Conservation (phyloP, 2,113 vertebrate genomes). For the Odocoileus hemionus region DNA sequence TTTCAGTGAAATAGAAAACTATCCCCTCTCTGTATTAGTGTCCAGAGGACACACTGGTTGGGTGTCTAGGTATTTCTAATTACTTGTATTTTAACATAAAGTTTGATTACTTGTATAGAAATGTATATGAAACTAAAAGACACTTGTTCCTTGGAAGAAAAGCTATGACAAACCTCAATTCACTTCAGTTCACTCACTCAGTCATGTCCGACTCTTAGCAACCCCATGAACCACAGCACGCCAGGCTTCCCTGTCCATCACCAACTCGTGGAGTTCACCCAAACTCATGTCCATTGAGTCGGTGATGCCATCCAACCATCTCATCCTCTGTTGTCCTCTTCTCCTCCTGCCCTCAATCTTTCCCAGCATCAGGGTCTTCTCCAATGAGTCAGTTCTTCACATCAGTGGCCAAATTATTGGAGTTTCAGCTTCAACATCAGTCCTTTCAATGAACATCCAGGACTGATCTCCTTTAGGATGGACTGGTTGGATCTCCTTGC, state of each 20-base stretch:
- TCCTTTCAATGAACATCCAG: background rate
- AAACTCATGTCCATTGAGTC: background rate
- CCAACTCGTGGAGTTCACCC: background rate
- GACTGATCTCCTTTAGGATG: background rate
- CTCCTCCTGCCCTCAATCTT: background rate
- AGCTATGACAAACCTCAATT: background rate
- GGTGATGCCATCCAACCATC: background rate
- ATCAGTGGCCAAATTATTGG: too few relatives aligned
- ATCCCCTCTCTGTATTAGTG: background rate
- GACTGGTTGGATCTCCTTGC: background rate
- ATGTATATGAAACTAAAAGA: background rate
- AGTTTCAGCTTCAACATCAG: background rate
- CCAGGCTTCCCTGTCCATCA: background rate
- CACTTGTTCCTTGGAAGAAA: background rate
- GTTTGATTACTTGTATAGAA: background rate
- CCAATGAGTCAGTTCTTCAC: too few relatives aligned
- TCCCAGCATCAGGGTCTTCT: background rate
- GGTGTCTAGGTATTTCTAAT: background rate
- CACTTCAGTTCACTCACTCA: background rate
- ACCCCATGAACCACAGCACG: background rate
- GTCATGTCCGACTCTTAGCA: background rate
- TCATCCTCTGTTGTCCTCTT: background rate
- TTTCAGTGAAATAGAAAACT: background rate
- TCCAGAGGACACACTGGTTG: background rate
- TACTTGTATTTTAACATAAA: background rate